Evolutionary conservation across 2,113 vertebrate species (phyloP).

Genomic region (Trichomycterus rosablanca): DNA sequence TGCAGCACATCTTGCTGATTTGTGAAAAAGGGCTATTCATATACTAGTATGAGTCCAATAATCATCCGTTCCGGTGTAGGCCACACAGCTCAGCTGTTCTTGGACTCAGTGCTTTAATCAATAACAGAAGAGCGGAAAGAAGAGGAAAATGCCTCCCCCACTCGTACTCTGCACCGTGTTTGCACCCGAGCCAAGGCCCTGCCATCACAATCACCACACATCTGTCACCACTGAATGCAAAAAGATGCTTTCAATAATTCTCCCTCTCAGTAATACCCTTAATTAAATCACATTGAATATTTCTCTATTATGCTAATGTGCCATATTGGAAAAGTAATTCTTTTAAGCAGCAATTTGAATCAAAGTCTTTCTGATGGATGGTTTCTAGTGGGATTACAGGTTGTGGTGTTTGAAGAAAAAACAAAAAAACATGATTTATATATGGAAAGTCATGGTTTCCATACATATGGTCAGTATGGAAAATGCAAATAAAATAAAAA

Average conservation of each 20-base stretch:
- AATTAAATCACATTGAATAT: constrained; percentile 57
- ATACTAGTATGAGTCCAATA: constrained; percentile 25
- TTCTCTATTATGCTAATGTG: constrained; percentile 52
- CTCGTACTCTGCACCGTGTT: constrained; percentile 25
- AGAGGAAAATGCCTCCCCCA: constrained; percentile 11
- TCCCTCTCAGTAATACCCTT: constrained; percentile 52
- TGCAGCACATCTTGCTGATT: constrained; percentile 8
- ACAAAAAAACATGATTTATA: no score
- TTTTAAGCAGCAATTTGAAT: constrained; percentile 45
- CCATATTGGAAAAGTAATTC: constrained; percentile 45
- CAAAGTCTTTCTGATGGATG: no score
- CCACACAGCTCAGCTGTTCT: constrained; percentile 29
- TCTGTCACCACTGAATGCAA: constrained; percentile 49
- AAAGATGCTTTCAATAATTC: constrained; percentile 46
- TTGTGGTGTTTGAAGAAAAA: no score
- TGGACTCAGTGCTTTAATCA: constrained; percentile 26
- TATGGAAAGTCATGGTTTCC: no score
- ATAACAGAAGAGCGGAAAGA: constrained; percentile 21
- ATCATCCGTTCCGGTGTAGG: constrained; percentile 37
- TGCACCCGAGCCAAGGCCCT: constrained; percentile 28
- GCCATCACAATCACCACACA: constrained; percentile 47
- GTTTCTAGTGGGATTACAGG: constrained; percentile 24
- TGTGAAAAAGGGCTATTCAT: neutral
- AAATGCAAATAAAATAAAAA: no score
- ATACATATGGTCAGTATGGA: no score